Evolutionary conservation across 2,888 invertebrate species (phyloP).

Genomic region (Lepidocyrtoides sp.): DNA sequence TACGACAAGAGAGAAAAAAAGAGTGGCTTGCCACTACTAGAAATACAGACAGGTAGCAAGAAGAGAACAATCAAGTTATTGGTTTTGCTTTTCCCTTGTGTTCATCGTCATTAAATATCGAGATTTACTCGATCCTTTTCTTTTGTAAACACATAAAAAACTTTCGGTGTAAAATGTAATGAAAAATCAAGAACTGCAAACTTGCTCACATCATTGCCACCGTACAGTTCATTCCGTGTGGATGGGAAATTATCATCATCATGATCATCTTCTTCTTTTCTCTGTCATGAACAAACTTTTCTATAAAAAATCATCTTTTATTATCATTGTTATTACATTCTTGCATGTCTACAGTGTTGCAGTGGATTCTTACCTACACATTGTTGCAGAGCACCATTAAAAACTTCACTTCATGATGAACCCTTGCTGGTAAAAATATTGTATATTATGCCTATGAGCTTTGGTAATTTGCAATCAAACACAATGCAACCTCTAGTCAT

Average conservation of each 20-base stretch:
- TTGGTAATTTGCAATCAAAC: conserved; percentile 65
- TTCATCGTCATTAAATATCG: conserved; percentile 55
- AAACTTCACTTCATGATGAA: conserved; percentile 29
- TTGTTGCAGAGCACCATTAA: conserved; percentile 14
- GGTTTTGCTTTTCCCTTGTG: conserved; percentile 58
- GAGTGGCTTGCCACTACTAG: not conserved
- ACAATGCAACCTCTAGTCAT: conserved; percentile 59
- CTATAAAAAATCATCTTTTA: conserved; percentile 14
- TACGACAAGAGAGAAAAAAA: conserved; percentile 26
- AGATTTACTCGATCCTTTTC: conserved; percentile 41
- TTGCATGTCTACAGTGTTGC: not conserved
- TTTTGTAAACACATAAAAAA: conserved; percentile 16
- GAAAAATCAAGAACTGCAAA: conserved; percentile 47
- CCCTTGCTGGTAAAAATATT: no score
- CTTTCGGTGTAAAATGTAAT: not conserved
- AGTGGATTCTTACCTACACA: not conserved
- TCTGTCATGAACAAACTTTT: conserved; percentile 26
- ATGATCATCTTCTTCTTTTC: not conserved
- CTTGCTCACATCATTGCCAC: conserved; percentile 4
- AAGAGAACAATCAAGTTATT: conserved; percentile 58
- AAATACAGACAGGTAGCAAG: conserved; percentile 3
- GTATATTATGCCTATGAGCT: not conserved
- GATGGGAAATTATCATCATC: conserved; percentile 48
- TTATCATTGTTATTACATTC: conserved; percentile 15
- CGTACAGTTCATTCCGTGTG: not conserved